phyloP scores from a whole-genome alignment of 2,888 invertebrate genomes.

The Acleris holmiana region DNA sequence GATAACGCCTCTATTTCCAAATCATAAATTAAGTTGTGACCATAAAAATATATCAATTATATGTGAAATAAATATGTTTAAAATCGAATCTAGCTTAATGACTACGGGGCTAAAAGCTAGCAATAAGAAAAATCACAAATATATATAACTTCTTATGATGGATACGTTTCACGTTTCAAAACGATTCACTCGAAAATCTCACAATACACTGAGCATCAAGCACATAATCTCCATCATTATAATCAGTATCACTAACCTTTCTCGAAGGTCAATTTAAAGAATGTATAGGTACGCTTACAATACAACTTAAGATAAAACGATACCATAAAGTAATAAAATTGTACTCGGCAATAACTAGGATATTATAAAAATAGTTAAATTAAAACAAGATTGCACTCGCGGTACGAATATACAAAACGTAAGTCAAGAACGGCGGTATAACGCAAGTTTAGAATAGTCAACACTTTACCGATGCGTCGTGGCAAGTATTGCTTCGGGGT shows the following conservation, averaged over 20 bases:
- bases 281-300: constrained; percentile 83
- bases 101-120: constrained; percentile 78
- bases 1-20: constrained; percentile 28
- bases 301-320: constrained; percentile 76
- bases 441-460: constrained; percentile 75
- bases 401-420: constrained; percentile 60
- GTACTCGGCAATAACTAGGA: constrained; percentile 75
- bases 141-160: constrained; percentile 61
- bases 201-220: constrained; percentile 66
- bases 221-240: constrained; percentile 70
- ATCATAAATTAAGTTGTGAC: constrained; percentile 62
- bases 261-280: constrained; percentile 83
- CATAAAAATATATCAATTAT: constrained; percentile 54
- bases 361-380: constrained; percentile 57
- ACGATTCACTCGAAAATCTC: constrained; percentile 64
- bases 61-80: constrained; percentile 69
- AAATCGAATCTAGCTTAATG: constrained; percentile 77
- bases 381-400: constrained; percentile 70
- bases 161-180: constrained; percentile 69
- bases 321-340: constrained; percentile 69
- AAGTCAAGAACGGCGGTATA: constrained; percentile 61
- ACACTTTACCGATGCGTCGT: constrained; percentile 73
- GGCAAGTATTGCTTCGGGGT: constrained; percentile 65
- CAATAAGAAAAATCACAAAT: constrained; percentile 80
- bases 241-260: constrained; percentile 84